Conservation (phyloP, 2,113 vertebrate species). For the Cairina moschata region DNA sequence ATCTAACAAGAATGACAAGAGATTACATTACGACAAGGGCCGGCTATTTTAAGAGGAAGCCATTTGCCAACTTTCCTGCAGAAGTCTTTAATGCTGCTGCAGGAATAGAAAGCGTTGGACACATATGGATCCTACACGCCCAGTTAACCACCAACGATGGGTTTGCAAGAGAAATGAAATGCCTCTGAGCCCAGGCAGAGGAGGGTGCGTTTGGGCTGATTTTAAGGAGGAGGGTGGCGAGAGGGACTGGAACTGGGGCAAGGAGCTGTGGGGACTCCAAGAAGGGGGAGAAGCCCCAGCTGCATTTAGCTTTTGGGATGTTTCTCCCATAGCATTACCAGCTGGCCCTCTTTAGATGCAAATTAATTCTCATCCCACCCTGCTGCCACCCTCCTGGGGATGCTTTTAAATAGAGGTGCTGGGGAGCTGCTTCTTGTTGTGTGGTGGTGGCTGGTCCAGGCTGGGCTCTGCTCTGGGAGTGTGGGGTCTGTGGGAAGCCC, state of each 20-base stretch:
- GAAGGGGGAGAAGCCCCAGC: background rate
- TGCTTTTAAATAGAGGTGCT: background rate
- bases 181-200: background rate
- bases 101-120: background rate
- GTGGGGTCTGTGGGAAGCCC: rapidly evolving
- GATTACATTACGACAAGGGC: background rate
- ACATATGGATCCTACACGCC: rapidly evolving
- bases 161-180: background rate
- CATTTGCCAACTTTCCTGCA: background rate
- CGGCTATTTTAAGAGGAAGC: background rate
- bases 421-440: background rate
- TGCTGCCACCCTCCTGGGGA: background rate
- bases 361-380: background rate
- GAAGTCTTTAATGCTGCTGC: background rate
- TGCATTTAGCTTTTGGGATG: background rate
- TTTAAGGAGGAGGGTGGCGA: background rate
- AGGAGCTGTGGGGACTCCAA: background rate
- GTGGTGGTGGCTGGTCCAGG: background rate
- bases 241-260: background rate
- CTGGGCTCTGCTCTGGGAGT: background rate
- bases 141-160: rapidly evolving
- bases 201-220: rapidly evolving
- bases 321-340: background rate
- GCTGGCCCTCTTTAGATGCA: background rate
- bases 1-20: background rate